Base-by-base conservation (phyloP, 2,113 vertebrate species). In the Pipra filicauda region DNA sequence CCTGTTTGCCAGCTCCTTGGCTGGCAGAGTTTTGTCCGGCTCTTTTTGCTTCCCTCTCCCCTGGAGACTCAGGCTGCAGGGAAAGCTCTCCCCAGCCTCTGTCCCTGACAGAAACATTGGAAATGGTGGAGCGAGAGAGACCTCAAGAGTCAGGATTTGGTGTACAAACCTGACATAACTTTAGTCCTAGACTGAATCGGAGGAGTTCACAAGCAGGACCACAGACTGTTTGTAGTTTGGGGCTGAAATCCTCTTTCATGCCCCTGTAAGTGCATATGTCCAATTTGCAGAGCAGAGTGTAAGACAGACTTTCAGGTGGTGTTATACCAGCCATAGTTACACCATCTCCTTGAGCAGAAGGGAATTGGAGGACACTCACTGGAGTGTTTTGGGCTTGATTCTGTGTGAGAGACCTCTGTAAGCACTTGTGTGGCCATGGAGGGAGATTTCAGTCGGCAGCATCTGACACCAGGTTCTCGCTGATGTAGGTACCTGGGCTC, bases 111-210 rank as follows among this genome's bases (percentile, higher is more conserved):
- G 52, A 55, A 70, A 57, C 21, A 17, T 0, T 5, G n/a, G 54
- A 67, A 78, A 37, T 4, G 1, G 27, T 80, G 76, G 89, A 81
- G 79, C 44, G 41, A 93, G 85, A 64, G 78, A 74, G 75, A 90
- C 88, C 85, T 95, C 75, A 69, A 59, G 93, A 94, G 81, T 86
- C 39, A 83, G 72, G 51, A 81, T 85, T 77, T 85, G 55, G 12
- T 30, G 46, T 66, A 67, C 17, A 71, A 71, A 80, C 39, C 26
- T 82, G 55, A 19, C 41, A 16, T 10, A 72, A 48, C 64, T 67
- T 82, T 62, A 66, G 62, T 79, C 51, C 35, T 74, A 39, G 76
- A 57, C 12, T 31, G 39, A 55, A 62, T 73, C 13, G 24, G 74
- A 41, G 13, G 23, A 66, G 27, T 43, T 73, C 71, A 37, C 58